Base-by-base conservation (phyloP, 1,140 invertebrate genomes). In the Protaetia brevitarsis region DNA sequence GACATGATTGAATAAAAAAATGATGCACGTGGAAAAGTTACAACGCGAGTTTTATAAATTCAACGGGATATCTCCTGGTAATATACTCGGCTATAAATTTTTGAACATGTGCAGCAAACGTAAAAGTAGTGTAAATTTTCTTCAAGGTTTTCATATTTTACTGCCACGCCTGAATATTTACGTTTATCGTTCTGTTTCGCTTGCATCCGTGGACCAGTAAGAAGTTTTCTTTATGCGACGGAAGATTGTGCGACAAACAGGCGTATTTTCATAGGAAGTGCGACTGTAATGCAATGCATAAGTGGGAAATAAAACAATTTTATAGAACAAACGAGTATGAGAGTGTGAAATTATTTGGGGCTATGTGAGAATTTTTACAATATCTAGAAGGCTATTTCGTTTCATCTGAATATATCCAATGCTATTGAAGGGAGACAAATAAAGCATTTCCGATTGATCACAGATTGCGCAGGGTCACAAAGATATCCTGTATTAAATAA, bases 111-210 rank as follows among this genome's bases (percentile, higher is more conserved):
- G 67, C 63, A 66, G 19, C 59, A 65, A 63, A 63, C 67, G 66
- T 70, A 68, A 70, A 70, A 66, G 62, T 69, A 67, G 68, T 69
- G 68, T 67, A 69, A 71, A 71, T 69, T 71, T 67, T 28, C 63
- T 45, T 63, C 67, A 71, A 71, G 69, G 67, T 69, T 71, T 69
- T 69, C 65, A 67, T 71, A 71, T 71, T 71, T 71, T 71, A 71
- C 64, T 71, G 66, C 67, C 64, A 61, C 63, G 28, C 65, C 56
- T 66, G 69, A 70, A 68, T 70, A 69, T 71, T 71, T 71, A 71
- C 63, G 67, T 67, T 68, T 66, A 68, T 66, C 64, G 64, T 7
- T 23, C 13, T 19, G 41, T 51, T 51, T 51, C 13, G 41, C 41
- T 16, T 51, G 21, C 41, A 51, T 51, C 11, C 41, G 41, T 51